These are phyloP conservation scores for Ascidia mentula DNA, from an alignment of 23 tunicate genomes.

Conservation along the genomic window DNA sequence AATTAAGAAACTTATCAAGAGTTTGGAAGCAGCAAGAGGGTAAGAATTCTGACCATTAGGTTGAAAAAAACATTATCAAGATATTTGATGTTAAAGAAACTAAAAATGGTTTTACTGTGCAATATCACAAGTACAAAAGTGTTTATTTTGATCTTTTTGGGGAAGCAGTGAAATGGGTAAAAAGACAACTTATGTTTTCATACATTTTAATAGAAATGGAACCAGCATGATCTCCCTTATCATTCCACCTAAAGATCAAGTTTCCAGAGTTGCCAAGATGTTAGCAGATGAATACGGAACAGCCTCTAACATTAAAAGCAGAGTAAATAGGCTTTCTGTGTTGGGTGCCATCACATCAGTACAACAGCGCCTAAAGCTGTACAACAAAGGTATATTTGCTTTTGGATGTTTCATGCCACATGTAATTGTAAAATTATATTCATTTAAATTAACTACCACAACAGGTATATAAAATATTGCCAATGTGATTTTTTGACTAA, in stretches of 20 bases:
- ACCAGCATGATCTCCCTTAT: conserved; percentile 99
- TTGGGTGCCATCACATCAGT: conserved; percentile 96
- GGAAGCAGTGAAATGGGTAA: no score
- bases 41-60: no score
- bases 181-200: no score
- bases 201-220: conserved; percentile 72
- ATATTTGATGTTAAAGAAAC: no score
- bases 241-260: conserved; percentile 99
- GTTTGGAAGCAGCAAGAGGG: conserved; percentile 98
- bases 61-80: no score
- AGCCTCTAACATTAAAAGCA: conserved; percentile 95
- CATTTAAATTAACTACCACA: no score
- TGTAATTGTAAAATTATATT: no score
- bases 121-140: background rate
- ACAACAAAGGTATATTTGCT: conserved; percentile 71
- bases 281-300: conserved; percentile 99
- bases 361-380: conserved; percentile 92
- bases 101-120: background rate
- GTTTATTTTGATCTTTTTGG: no score
- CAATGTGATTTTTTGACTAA: no score
- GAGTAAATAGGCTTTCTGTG: conserved; percentile 95
- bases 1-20: conserved; percentile 93
- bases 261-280: conserved; percentile 94
- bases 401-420: no score
- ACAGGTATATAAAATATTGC: no score